Percentiles rank a stretch among this genome's conserved stretches.
Conservation (phyloP, 35 echinoderm and acorn worm species). For the Holothuria glaberrima region DNA sequence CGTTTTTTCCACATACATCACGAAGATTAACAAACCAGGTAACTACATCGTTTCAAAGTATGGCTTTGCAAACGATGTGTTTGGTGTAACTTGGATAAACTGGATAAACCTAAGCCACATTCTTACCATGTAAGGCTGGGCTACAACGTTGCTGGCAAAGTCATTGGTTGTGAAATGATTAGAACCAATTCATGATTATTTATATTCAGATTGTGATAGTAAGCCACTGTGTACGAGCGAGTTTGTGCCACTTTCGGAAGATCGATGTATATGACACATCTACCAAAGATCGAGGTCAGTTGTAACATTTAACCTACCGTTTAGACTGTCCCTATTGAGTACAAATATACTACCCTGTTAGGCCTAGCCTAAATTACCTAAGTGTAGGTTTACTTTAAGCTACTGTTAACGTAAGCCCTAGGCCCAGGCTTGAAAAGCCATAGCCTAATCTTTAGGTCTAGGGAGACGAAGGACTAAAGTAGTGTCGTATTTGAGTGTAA, state of each 20-base stretch:
- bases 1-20: constrained; percentile 6
- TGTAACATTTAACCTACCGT: no score
- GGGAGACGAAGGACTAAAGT: background rate
- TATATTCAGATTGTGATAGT: background rate
- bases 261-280: background rate
- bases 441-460: background rate
- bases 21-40: background rate
- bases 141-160: no score
- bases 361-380: background rate
- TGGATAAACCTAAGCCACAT: background rate
- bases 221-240: background rate
- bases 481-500: background rate
- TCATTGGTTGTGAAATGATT: no score
- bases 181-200: no score
- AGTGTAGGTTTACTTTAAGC: background rate
- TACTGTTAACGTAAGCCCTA: background rate
- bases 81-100: background rate
- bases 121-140: background rate
- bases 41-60: background rate
- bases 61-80: background rate
- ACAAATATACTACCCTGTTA: background rate
- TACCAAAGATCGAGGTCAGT: background rate
- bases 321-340: no score
- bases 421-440: background rate
- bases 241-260: constrained; percentile 1